Evolutionary conservation across 2,888 invertebrate genomes (phyloP), one percentile per base, ranked within the genome.

Genomic region (Platynereis dumerilii): DNA sequence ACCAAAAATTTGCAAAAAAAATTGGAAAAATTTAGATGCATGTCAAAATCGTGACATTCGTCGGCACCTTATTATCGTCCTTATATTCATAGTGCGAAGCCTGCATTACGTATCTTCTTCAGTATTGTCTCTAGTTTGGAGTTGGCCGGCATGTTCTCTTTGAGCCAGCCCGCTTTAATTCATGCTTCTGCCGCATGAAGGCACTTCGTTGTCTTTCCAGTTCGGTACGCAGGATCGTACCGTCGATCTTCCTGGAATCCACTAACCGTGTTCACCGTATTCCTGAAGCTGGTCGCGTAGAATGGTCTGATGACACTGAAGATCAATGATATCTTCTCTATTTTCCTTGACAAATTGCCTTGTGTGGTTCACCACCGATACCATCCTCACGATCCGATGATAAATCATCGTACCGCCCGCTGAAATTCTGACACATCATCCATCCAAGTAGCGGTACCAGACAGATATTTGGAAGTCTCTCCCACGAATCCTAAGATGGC

Each of bases 141-240:
- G 48, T 5, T 5, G 22, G 7, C n/a, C 10, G 17, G 48, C 7
- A n/a, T 48, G 17, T 48, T 48, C 48, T 48, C 48, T n/a, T 5
- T 48, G 7, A 48, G n/a, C 48, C 48, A 48, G 17, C 48, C 48
- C 17, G 7, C 17, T 48, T 48, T n/a, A 48, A 48, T 48, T 48
- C 48, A 20, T 22, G n/a, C 17, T 48, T 48, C 48, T 48, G 48
- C 17, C 22, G 48, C 48, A 48, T 12, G 48, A 48, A 48, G 5
- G 48, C 48, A n/a, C n/a, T n/a, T 48, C 7, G n/a, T n/a, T 48
- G n/a, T 22, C n/a, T n/a, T n/a, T 10, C 48, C n/a, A 48, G n/a
- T n/a, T 48, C 48, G 7, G 17, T 10, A 5, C 17, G 20, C 3
- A 3, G 3, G 17, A 48, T 48, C 3, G 48, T 48, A 20, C 48